Evolutionary conservation across 30 jellyfish, hydroid and myxozoan genomes (phyloP).

Genomic region (Aurelia aurita): DNA sequence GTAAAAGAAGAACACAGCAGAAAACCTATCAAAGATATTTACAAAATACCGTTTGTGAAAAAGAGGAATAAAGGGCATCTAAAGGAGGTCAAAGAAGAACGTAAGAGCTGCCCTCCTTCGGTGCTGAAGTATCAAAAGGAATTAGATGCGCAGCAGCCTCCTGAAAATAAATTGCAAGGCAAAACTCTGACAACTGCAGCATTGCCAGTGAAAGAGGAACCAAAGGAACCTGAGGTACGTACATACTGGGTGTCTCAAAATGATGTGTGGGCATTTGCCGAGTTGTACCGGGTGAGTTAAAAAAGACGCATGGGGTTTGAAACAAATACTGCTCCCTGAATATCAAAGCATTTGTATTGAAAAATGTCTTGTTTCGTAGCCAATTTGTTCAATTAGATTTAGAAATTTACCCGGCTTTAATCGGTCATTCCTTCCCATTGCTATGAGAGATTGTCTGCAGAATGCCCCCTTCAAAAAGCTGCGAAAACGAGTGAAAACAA

Average conservation of each 20-base stretch:
- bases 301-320: no score
- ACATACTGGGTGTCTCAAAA: not conserved
- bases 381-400: no score
- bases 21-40: not conserved
- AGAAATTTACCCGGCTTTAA: no score
- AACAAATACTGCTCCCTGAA: no score
- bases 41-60: conserved; percentile 14
- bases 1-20: not conserved
- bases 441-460: no score
- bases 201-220: not conserved
- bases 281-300: no score
- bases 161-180: conserved; percentile 47
- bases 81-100: conserved; percentile 11
- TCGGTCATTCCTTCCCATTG: no score
- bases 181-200: conserved; percentile 24
- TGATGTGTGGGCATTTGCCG: no score
- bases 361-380: no score
- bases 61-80: not conserved
- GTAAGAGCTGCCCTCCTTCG: conserved; percentile 53
- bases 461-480: no score
- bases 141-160: not conserved
- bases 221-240: conserved; percentile 6
- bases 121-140: not conserved
- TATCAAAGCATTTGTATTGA: no score
- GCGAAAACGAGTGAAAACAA: no score